Percentiles rank a stretch among this genome's conserved stretches.
Evolutionary conservation across 2,113 vertebrate genomes (phyloP).

Genomic region (Gracilinanus agilis): DNA sequence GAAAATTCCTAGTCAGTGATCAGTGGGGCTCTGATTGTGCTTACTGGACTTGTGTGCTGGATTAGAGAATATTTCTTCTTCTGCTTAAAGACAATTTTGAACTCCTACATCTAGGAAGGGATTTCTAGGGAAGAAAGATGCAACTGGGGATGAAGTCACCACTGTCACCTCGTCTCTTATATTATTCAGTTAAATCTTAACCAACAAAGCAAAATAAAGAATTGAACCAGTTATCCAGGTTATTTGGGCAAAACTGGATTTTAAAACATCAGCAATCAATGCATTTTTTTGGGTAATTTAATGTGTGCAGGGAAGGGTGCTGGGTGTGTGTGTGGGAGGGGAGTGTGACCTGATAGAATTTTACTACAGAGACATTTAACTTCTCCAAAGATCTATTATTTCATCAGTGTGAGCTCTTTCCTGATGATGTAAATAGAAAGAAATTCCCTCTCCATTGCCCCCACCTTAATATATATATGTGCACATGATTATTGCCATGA

Average conservation of each 20-base stretch:
- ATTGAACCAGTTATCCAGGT: conserved; percentile 21
- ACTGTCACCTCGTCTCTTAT: neutral
- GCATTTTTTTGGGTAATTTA: neutral
- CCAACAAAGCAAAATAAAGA: neutral
- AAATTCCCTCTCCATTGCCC: neutral
- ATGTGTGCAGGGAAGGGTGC: neutral
- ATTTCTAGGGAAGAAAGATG: conserved; percentile 15
- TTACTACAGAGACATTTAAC: neutral
- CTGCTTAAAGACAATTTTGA: conserved; percentile 18
- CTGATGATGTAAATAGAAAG: neutral
- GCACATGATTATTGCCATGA: neutral
- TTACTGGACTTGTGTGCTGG: neutral
- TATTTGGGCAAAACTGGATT: neutral
- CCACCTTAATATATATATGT: neutral
- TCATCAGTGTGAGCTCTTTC: neutral
- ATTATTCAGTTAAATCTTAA: neutral
- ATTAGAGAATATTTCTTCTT: neutral
- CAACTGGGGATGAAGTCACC: neutral
- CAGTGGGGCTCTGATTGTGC: neutral
- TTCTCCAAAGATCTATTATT: neutral
- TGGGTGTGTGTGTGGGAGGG: neutral
- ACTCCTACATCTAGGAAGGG: neutral
- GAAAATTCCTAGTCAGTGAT: neutral
- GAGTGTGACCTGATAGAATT: neutral
- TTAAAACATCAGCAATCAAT: neutral